Base-by-base conservation (phyloP, 2,113 vertebrate genomes). In the Phalacrocorax brasilianus region DNA sequence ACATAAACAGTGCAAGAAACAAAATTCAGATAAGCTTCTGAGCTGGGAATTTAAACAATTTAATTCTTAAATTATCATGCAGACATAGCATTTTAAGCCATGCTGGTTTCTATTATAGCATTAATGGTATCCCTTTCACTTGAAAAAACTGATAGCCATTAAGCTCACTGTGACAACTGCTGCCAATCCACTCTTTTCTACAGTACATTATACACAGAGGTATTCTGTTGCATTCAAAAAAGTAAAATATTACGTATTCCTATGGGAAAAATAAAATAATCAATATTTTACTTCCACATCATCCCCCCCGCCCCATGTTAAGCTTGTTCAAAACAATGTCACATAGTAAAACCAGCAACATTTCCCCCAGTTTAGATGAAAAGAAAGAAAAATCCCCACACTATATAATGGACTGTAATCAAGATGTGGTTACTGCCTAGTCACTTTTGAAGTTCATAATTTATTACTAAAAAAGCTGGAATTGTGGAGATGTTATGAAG, bases 1-100 rank as follows among this genome's bases (percentile, higher is more conserved):
- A 97, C 97, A 97, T 96, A 97, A 98, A 98, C 97, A 98, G 98
- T 98, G 98, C 98, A 98, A 98, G 96, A 97, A 98, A 97, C 82
- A 89, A 96, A 98, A 97, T 96, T 95, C 95, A 97, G 96, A 88
- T 95, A 98, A 97, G 97, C 94, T 97, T 97, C 94, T 97, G 95
- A 97, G 98, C 96, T 95, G 98, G 97, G 97, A 97, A 97, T 92
- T 98, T 85, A 95, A 97, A 97, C 95, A 52, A 97, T 94, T 89
- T 79, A 85, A 91, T 94, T 97, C 80, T 97, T 96, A 96, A 97
- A 82, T 97, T 95, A 97, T 86, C 97, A 98, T 98, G 98, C 98
- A 97, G 97, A 98, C 97, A 97, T 92, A 98, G 97, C 97, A 96
- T 97, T 97, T 97, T 97, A 98, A 98, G 98, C 97, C 98, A 98